Conservation (phyloP, 2,888 invertebrate genomes). For the Lasius platythorax region DNA sequence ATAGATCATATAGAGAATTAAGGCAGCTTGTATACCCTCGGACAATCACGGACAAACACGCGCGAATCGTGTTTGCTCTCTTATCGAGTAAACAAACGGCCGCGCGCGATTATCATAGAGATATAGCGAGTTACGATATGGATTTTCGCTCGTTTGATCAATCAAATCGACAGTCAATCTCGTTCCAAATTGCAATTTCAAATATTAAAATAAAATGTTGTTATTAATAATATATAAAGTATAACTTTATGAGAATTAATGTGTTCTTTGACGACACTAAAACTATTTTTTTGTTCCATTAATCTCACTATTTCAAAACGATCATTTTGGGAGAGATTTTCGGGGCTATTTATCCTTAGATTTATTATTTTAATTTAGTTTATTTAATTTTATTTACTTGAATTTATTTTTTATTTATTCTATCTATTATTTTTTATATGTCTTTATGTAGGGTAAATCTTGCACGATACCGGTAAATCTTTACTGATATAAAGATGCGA, state of each 20-base stretch:
- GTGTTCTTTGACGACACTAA: background rate
- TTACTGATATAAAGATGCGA: background rate
- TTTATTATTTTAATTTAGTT: background rate
- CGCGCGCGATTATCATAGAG: background rate
- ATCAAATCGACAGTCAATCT: background rate
- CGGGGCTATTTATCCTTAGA: background rate
- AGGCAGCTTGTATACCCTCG: background rate
- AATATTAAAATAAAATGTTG: background rate
- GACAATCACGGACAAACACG: background rate
- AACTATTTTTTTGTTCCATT: background rate
- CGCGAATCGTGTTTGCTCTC: slow-evolving; percentile 15
- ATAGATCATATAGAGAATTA: background rate
- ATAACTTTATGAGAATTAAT: background rate
- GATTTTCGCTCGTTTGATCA: slow-evolving; percentile 13
- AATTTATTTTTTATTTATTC: background rate
- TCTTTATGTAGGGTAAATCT: background rate
- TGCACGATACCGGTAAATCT: background rate
- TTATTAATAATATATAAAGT: background rate
- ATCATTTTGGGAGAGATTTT: background rate
- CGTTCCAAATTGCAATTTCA: background rate
- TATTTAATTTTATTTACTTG: background rate
- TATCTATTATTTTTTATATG: background rate
- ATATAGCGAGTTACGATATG: background rate
- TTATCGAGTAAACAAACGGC: slow-evolving; percentile 1
- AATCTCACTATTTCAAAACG: background rate